Conservation (phyloP, 2,797 vertebrate genomes). For the Melanotaenia trifasciata region DNA sequence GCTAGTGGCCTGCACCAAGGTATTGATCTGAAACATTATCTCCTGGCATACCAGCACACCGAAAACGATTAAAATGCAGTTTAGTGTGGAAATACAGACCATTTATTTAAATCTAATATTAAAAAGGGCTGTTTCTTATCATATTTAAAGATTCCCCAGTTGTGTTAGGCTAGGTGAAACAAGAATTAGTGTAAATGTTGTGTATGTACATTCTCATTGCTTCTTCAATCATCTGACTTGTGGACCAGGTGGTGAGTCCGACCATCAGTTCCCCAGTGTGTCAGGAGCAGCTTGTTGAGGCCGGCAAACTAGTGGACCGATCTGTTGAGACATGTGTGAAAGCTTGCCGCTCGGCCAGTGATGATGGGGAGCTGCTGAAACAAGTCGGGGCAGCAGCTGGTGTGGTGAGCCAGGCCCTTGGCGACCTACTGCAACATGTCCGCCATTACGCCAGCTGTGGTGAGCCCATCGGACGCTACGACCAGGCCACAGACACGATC, state of each 20-base stretch:
- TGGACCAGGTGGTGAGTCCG: conserved; percentile 92
- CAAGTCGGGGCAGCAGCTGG: conserved; percentile 92
- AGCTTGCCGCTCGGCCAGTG: conserved; percentile 92
- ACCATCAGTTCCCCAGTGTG: conserved; percentile 99
- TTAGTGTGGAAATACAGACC: neutral
- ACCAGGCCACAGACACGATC: conserved; percentile 98
- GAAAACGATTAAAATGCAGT: neutral
- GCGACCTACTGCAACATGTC: conserved; percentile 95
- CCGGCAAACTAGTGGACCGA: conserved; percentile 96
- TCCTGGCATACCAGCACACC: conserved; percentile 13
- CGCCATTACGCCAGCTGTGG: conserved; percentile 96
- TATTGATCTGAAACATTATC: conserved; percentile 62
- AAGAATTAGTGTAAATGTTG: neutral
- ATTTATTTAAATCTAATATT: neutral
- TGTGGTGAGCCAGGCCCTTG: conserved; percentile 94
- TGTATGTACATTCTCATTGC: neutral
- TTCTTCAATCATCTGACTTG: conserved; percentile 6
- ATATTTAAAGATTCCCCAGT: neutral
- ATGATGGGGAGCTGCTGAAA: conserved; percentile 91
- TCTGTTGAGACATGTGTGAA: conserved; percentile 95
- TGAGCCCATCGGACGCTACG: conserved; percentile 97
- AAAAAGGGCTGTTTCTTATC: neutral
- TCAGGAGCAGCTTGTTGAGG: conserved; percentile 98
- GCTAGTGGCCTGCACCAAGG: conserved; percentile 98
- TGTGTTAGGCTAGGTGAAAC: neutral